Evolutionary conservation across 2,888 invertebrate species (phyloP), one percentile per base, ranked within the genome.

Genomic region (Diadegma fenestrale): DNA sequence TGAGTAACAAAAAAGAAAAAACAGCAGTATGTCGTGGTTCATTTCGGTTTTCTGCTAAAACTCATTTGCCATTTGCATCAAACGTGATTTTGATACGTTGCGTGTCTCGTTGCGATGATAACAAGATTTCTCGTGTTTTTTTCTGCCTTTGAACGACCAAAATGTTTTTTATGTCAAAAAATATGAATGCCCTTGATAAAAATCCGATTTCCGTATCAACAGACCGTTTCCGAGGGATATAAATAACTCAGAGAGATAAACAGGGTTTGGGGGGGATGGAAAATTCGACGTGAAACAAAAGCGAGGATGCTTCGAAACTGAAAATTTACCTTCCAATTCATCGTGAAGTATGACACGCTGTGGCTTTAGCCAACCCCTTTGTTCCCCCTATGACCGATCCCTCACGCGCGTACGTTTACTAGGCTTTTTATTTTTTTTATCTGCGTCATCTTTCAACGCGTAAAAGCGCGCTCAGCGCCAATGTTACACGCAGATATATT

Each of bases 391-490:
- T 68, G n/a, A 30, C 51, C 69, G 43, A 79, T 69, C 33, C 37
- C 33, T 61, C 58, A 79, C 58, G 61, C 61, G 33, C 68, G n/a
- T 19, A 58, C 30, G 17, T 69, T 69, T 63, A 72, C 79, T 37
- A 22, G 63, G 33, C 19, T 63, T 63, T 72, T 80, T 80, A 77
- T 77, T 77, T 77, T 43, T 80, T 80, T 80, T 80, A 64, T 80
- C 80, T 19, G n/a, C 64, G 37, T 80, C 80, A 80, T 80, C 80
- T 80, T 66, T 80, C 80, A 73, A 73, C 80, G 72, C 72, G 48
- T 63, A 80, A 80, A 64, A 19, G 72, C 64, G 66, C 45, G 64
- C 54, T 72, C 41, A 63, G n/a, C 64, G 64, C 41, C 64, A 66
- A 48, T 64, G 72, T 71, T 64, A 22, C 77, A 48, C 64, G 63